A percentile compares a stretch with the other conserved stretches of the same genome.
Conservation (phyloP, 1,140 invertebrate genomes). For the Sarcophaga peregrina region DNA sequence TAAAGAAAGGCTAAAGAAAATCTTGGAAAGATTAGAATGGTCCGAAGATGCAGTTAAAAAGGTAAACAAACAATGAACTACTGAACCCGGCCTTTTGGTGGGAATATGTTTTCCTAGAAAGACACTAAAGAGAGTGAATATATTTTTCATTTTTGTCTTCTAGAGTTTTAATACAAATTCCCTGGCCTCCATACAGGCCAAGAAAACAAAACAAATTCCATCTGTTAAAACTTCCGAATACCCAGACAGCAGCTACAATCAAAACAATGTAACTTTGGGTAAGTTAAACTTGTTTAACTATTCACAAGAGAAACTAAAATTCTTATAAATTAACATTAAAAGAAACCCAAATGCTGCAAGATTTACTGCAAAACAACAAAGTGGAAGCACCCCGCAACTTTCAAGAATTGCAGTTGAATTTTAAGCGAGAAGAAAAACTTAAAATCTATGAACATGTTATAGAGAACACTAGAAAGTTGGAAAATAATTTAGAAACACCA, state of each 20-base stretch:
- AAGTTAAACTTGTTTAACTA: background rate
- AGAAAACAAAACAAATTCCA: background rate
- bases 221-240: background rate
- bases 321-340: no score
- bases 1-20: constrained; percentile 16
- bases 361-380: background rate
- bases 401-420: constrained; percentile 50
- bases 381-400: constrained; percentile 43
- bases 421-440: constrained; percentile 48
- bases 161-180: constrained; percentile 40
- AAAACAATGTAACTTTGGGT: no score
- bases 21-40: constrained; percentile 40
- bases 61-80: background rate
- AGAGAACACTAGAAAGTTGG: constrained; percentile 44
- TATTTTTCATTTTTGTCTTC: background rate
- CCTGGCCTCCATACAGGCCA: background rate
- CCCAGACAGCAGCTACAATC: constrained; percentile 30
- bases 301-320: no score
- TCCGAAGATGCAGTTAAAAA: constrained; percentile 17
- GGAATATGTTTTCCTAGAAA: no score
- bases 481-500: constrained; percentile 32
- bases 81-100: background rate
- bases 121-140: no score
- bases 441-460: constrained; percentile 55
- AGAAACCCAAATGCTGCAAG: constrained; percentile 36